phyloP scores from a whole-genome alignment of 2,888 invertebrate genomes.

The Glyphotaelius pellucidus region DNA sequence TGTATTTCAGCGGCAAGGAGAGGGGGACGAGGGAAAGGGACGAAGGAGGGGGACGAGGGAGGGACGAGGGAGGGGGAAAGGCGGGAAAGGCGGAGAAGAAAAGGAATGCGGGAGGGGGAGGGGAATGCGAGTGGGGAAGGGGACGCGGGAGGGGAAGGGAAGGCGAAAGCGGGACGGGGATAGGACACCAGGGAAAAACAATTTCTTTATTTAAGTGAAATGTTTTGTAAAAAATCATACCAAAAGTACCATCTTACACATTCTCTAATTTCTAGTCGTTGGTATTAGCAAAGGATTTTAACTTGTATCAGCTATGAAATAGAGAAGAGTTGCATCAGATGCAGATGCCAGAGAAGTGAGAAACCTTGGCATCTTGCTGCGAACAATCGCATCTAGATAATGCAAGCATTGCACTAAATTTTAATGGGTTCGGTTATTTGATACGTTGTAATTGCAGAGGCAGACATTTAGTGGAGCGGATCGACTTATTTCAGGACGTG shows the following conservation, averaged over 20 bases:
- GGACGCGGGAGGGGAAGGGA: no score
- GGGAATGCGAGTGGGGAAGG: no score
- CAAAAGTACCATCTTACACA: neutral
- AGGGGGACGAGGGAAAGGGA: no score
- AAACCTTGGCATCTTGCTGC: slow-evolving; percentile 9
- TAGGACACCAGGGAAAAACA: no score
- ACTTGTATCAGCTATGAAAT: neutral
- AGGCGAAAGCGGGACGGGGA: no score
- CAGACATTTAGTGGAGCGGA: slow-evolving; percentile 9
- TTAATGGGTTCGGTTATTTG: slow-evolving; percentile 35
- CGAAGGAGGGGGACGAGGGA: no score
- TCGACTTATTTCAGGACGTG: neutral
- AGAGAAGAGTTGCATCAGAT: slow-evolving; percentile 38
- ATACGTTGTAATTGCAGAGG: slow-evolving; percentile 25
- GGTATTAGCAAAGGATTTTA: neutral
- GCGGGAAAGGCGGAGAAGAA: no score
- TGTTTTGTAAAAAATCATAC: no score
- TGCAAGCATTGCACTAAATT: slow-evolving; percentile 32
- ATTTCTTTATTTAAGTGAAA: no score
- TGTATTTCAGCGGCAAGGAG: no score
- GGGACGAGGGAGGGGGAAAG: no score
- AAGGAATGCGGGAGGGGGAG: no score
- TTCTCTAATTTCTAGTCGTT: neutral
- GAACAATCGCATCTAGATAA: slow-evolving; percentile 37
- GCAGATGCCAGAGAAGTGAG: neutral